Evolutionary conservation across 2,113 vertebrate species (phyloP), one percentile per base, ranked within the genome.

Genomic region (Petroica traversi): DNA sequence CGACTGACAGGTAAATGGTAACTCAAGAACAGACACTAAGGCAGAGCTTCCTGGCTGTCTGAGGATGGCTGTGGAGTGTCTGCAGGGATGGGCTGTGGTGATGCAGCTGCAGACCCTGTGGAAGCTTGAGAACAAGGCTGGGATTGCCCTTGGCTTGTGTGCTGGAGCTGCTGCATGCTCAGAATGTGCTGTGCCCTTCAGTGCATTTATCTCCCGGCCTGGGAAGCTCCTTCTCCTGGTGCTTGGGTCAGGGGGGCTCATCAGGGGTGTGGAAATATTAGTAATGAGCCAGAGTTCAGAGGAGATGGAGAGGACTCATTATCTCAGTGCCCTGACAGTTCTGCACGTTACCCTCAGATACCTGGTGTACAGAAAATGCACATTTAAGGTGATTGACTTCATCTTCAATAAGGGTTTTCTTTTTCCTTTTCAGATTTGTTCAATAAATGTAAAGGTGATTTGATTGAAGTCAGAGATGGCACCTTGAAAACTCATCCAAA

Each of bases 371-470:
- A 85, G 33, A 73, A 89, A 85, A 80, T 20, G 55, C 0, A 0
- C 8, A 1, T 33, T 64, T 31, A 19, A 33, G 15, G 28, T 78
- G 6, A 54, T 77, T 22, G 63, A 1, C 1, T 25, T 1, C 66
- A 45, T 90, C 33, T 20, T 66, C 14, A 86, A 33, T 72, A 68
- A 89, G 31, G 36, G 43, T 76, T 86, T 78, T 95, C 64, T 91
- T 68, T 55, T 85, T 82, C 45, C 49, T 89, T 77, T 91, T 81
- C 97, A 99, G 99, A 99, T 61, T 97, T 99, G 64, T 98, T 99
- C 94, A 98, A 93, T 98, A 99, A 98, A 97, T 99, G 98, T 98
- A 99, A 99, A 99, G 99, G 99, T 33, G 98, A 99, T 81, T 97
- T 99, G 85, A 97, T 99, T 97, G 99, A 99, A 97, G 97, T 98